Conservation (phyloP, 2,113 vertebrate species). For the Lepus europaeus region DNA sequence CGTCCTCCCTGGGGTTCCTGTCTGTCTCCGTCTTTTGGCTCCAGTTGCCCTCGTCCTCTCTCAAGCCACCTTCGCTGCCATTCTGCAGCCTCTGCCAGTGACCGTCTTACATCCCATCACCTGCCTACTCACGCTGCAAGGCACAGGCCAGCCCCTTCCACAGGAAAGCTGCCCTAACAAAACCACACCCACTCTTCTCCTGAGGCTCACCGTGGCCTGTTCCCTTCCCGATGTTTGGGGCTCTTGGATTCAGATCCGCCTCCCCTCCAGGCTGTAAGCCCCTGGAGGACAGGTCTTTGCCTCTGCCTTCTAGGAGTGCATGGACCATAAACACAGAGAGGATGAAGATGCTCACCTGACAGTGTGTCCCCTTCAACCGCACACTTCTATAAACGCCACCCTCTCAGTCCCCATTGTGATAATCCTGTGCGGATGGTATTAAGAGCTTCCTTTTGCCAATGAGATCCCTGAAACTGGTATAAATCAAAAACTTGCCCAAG, state of each 20-base stretch:
- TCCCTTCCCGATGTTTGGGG: not conserved
- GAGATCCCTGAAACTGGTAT: not conserved
- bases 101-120: not conserved
- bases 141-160: not conserved
- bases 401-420: not conserved
- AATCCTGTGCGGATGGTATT: not conserved
- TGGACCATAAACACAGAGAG: not conserved
- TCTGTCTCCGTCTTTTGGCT: not conserved
- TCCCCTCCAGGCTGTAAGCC: not conserved
- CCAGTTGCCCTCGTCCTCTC: fast-evolving
- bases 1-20: not conserved
- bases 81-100: not conserved
- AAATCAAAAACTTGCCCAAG: not conserved
- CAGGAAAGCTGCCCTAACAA: not conserved
- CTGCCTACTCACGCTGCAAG: not conserved
- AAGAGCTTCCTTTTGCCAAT: not conserved
- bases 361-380: not conserved
- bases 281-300: not conserved
- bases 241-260: not conserved
- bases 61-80: not conserved
- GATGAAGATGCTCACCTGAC: not conserved
- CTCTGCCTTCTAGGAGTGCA: not conserved
- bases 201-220: not conserved
- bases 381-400: not conserved
- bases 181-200: not conserved